These are phyloP conservation scores for Lasioglossum albipes DNA, from an alignment of 1,140 invertebrate species.

Conservation along the genomic window DNA sequence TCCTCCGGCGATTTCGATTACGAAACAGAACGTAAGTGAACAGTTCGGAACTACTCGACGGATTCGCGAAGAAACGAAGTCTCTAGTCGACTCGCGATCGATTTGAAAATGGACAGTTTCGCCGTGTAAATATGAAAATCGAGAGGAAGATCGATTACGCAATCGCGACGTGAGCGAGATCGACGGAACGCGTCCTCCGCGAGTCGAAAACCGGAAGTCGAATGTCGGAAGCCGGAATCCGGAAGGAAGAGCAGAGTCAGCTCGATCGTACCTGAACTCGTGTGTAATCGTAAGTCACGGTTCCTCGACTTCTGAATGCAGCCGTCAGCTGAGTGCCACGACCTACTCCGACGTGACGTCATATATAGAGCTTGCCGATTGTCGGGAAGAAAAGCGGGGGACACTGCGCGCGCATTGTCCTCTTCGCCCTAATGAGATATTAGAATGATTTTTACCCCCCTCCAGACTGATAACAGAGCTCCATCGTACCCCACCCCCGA, in stretches of 20 bases:
- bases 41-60: no score
- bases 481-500: neutral
- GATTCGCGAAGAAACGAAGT: no score
- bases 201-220: neutral
- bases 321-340: slow-evolving; percentile 70
- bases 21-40: no score
- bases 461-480: neutral
- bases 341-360: slow-evolving; percentile 74
- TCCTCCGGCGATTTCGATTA: no score
- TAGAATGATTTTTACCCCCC: neutral
- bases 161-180: no score
- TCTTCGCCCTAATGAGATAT: slow-evolving; percentile 11
- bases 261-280: slow-evolving; percentile 63
- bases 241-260: slow-evolving; percentile 7
- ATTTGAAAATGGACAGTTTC: no score
- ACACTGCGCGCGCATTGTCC: slow-evolving; percentile 72
- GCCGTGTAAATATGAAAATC: no score
- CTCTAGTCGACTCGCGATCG: no score
- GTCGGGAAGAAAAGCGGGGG: slow-evolving; percentile 66
- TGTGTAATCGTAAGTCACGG: slow-evolving; percentile 50
- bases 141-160: no score
- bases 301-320: slow-evolving; percentile 71
- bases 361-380: slow-evolving; percentile 72
- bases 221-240: no score
- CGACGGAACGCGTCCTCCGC: no score